phyloP scores from a whole-genome alignment of 2,797 vertebrate species.

The Allobates femoralis region DNA sequence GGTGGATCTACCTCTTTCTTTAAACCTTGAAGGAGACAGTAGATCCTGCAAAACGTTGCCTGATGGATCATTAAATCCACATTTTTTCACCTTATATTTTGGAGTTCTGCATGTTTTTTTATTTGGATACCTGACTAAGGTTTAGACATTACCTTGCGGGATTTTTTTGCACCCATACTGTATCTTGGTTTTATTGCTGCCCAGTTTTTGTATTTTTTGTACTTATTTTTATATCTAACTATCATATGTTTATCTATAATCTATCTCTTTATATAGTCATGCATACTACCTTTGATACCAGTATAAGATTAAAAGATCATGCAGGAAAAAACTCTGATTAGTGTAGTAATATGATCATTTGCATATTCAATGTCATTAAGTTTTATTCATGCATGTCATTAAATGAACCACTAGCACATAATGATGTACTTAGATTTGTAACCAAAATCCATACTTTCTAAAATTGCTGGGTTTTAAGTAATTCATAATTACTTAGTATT shows the following conservation, averaged over 20 bases:
- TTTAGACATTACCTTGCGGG: no score
- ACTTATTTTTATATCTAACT: no score
- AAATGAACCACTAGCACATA: slow-evolving; percentile 1
- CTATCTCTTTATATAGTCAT: neutral
- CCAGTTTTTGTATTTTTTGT: no score
- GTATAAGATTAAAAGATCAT: neutral
- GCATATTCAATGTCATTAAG: slow-evolving; percentile 2
- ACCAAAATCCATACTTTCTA: slow-evolving; percentile 4
- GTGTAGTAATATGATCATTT: neutral
- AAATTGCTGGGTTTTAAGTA: slow-evolving; percentile 20
- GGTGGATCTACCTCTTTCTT: no score
- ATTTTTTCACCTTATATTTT: no score
- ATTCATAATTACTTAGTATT: slow-evolving; percentile 16
- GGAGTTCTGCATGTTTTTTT: no score
- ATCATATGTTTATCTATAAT: neutral
- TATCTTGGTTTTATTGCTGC: no score
- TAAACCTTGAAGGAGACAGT: no score
- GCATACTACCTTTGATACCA: neutral
- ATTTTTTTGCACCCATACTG: no score
- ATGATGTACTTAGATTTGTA: slow-evolving; percentile 8
- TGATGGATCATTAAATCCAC: no score
- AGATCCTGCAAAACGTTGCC: no score
- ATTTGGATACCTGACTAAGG: no score
- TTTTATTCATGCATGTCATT: neutral
- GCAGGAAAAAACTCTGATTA: neutral